Conservation (phyloP, 2,113 vertebrate species). For the Lophotis ruficrista region DNA sequence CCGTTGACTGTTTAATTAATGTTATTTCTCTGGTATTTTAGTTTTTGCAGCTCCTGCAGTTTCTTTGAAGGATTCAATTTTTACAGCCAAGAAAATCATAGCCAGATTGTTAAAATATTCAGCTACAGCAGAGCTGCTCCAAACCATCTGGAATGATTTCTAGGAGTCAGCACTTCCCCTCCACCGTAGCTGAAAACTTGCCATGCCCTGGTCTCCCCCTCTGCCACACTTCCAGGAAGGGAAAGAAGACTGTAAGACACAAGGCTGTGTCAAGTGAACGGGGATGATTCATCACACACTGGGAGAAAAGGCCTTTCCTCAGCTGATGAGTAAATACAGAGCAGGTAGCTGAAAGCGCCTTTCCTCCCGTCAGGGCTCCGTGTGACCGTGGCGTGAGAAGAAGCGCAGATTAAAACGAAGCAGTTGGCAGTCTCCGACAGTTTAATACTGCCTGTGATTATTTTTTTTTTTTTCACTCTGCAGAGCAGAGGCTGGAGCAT, state of each 20-base stretch:
- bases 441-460: neutral
- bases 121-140: slow-evolving; percentile 54
- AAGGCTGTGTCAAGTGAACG: neutral
- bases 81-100: slow-evolving; percentile 43
- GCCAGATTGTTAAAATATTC: slow-evolving; percentile 82
- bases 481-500: neutral
- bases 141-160: slow-evolving; percentile 77
- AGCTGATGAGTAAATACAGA: neutral
- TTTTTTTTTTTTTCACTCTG: neutral
- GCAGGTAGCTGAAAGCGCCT: neutral
- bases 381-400: neutral
- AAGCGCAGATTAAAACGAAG: neutral
- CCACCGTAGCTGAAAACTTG: slow-evolving; percentile 11
- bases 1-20: slow-evolving; percentile 56
- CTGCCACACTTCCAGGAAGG: neutral
- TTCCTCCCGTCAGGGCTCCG: neutral
- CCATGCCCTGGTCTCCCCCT: slow-evolving; percentile 4
- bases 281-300: neutral
- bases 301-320: neutral
- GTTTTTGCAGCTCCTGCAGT: slow-evolving; percentile 64
- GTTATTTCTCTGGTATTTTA: slow-evolving; percentile 30
- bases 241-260: neutral
- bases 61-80: slow-evolving; percentile 61
- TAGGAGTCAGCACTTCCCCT: slow-evolving; percentile 70
- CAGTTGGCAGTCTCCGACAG: neutral